These are phyloP conservation scores for Reticulitermes speratus DNA, from an alignment of 1,140 invertebrate species.

Conservation along the genomic window DNA sequence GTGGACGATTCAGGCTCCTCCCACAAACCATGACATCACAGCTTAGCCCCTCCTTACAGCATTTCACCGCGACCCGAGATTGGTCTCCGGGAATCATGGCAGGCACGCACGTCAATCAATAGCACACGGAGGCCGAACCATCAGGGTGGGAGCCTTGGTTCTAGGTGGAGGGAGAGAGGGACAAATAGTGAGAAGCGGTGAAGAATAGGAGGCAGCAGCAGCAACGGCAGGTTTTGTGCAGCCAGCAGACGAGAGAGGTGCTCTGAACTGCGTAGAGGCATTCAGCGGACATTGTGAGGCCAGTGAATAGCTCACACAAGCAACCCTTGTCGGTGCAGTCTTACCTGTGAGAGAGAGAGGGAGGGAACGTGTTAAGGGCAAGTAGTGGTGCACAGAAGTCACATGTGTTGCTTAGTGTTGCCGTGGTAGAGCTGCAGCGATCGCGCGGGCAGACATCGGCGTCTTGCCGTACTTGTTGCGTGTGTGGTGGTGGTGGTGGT, in stretches of 20 bases:
- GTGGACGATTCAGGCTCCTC: slow-evolving; percentile 6
- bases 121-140: not conserved
- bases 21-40: not conserved
- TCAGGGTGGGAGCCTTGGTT: not conserved
- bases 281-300: slow-evolving; percentile 25
- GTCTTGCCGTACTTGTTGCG: not conserved
- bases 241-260: slow-evolving; percentile 30
- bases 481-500: slow-evolving; percentile 14
- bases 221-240: slow-evolving; percentile 24
- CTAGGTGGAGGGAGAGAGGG: slow-evolving; percentile 1
- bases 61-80: not conserved
- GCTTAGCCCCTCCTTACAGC: not conserved
- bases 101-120: slow-evolving; percentile 29
- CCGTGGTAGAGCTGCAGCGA: not conserved
- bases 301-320: not conserved
- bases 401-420: not conserved
- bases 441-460: not conserved
- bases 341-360: not conserved
- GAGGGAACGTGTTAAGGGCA: not conserved
- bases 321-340: not conserved
- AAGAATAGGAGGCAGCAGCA: not conserved
- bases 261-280: slow-evolving; percentile 29
- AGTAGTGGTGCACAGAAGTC: not conserved
- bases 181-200: not conserved
- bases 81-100: slow-evolving; percentile 24